A percentile compares a stretch with the other conserved stretches of the same genome.
Conservation (phyloP, 2,113 vertebrate genomes). For the Leptocoma aspasia region DNA sequence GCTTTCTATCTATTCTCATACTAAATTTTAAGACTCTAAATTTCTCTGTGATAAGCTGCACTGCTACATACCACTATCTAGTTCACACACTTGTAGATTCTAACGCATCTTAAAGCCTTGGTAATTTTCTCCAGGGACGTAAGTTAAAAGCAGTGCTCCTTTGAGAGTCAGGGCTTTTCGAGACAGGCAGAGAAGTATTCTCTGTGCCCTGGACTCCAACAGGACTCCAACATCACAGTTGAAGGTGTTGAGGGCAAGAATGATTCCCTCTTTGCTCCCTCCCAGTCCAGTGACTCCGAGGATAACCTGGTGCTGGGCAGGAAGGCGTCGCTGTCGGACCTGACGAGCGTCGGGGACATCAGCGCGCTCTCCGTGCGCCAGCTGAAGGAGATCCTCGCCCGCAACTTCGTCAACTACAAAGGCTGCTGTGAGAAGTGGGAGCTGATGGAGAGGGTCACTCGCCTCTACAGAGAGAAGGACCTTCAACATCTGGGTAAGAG, state of each 20-base stretch:
- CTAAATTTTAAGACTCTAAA: too few relatives aligned
- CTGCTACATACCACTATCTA: too few relatives aligned
- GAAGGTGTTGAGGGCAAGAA: not conserved
- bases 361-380: conserved; percentile 88
- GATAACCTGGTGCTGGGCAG: conserved; percentile 80
- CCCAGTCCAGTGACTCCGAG: conserved; percentile 82
- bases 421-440: conserved; percentile 99
- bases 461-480: conserved; percentile 87
- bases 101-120: too few relatives aligned
- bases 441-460: conserved; percentile 90
- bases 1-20: too few relatives aligned
- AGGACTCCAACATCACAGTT: not conserved
- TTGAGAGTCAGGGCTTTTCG: too few relatives aligned
- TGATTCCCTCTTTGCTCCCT: not conserved
- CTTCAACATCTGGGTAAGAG: conserved; percentile 81
- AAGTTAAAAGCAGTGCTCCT: too few relatives aligned
- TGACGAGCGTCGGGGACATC: conserved; percentile 81
- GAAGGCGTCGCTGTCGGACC: conserved; percentile 89
- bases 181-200: too few relatives aligned
- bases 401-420: conserved; percentile 97
- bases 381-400: conserved; percentile 93
- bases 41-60: too few relatives aligned
- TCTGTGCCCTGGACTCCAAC: too few relatives aligned
- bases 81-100: too few relatives aligned
- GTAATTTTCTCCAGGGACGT: too few relatives aligned